These are phyloP conservation scores for Orthosia cruda DNA, from an alignment of 2,888 invertebrate species.

Conservation along the genomic window DNA sequence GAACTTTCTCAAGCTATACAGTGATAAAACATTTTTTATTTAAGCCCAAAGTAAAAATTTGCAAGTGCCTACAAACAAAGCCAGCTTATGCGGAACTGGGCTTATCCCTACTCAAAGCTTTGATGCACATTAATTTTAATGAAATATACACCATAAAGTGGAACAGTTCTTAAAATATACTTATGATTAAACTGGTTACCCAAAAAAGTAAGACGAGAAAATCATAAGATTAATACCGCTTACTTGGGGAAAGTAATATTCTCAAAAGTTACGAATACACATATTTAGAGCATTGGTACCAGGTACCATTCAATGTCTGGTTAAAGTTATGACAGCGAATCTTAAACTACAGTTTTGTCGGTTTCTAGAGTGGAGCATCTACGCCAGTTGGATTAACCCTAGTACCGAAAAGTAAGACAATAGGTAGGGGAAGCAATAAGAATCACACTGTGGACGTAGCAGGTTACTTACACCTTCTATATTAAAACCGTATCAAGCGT, in stretches of 20 bases:
- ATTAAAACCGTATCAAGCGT: no score
- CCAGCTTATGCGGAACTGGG: neutral
- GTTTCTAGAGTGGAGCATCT: neutral
- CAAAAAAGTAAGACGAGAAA: conserved; percentile 21
- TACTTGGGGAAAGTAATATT: conserved; percentile 27
- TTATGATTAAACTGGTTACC: neutral
- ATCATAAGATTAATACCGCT: conserved; percentile 13
- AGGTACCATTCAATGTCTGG: conserved; percentile 16
- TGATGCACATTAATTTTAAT: neutral
- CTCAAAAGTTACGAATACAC: conserved; percentile 29
- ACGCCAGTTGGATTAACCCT: neutral
- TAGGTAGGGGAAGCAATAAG: neutral
- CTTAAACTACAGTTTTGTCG: neutral
- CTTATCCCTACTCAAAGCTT: neutral
- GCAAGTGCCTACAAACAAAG: neutral
- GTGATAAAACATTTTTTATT: conserved; percentile 10
- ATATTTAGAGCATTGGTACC: conserved; percentile 26
- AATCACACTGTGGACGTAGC: neutral
- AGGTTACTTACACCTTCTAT: no score
- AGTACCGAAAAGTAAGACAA: neutral
- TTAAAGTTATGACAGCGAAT: neutral
- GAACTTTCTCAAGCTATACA: neutral
- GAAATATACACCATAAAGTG: neutral
- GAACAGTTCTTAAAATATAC: neutral
- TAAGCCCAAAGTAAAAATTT: neutral